Evolutionary conservation across 2,888 invertebrate species (phyloP).

Genomic region (Apeira syringaria): DNA sequence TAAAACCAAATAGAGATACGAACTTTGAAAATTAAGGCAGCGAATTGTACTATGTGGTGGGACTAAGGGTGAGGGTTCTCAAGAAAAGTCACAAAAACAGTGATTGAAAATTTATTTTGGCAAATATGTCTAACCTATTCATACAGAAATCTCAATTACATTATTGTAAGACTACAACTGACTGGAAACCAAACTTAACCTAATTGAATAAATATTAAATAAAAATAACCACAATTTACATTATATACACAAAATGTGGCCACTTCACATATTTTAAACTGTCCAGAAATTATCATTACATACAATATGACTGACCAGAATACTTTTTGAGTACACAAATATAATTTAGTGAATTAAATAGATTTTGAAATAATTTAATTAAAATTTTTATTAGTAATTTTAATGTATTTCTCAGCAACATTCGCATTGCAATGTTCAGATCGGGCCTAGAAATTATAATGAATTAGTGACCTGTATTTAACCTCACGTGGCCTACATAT

Average conservation of each 20-base stretch:
- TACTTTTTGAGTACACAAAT: slow-evolving; percentile 53
- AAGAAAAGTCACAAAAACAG: slow-evolving; percentile 52
- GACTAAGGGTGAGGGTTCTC: background rate
- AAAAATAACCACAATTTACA: slow-evolving; percentile 47
- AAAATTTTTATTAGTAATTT: no score
- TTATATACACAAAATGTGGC: slow-evolving; percentile 43
- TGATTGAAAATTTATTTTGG: slow-evolving; percentile 82
- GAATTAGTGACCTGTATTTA: background rate
- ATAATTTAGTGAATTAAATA: slow-evolving; percentile 58
- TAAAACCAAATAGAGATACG: no score
- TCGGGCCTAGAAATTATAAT: slow-evolving; percentile 21
- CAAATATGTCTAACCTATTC: slow-evolving; percentile 80
- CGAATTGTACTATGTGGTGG: no score
- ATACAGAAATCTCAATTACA: slow-evolving; percentile 70
- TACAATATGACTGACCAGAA: slow-evolving; percentile 75
- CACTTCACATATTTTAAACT: slow-evolving; percentile 9
- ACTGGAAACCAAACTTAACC: slow-evolving; percentile 47
- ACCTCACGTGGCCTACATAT: no score
- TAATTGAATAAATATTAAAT: slow-evolving; percentile 66
- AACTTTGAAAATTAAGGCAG: no score
- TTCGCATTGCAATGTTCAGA: slow-evolving; percentile 7
- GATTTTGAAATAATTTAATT: background rate
- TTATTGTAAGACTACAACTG: slow-evolving; percentile 67
- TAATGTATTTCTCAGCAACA: slow-evolving; percentile 28
- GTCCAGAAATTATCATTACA: slow-evolving; percentile 24